A percentile compares a stretch with the other conserved stretches of the same genome.
Conservation (phyloP, 2,888 invertebrate genomes). For the Athetis lepigone region DNA sequence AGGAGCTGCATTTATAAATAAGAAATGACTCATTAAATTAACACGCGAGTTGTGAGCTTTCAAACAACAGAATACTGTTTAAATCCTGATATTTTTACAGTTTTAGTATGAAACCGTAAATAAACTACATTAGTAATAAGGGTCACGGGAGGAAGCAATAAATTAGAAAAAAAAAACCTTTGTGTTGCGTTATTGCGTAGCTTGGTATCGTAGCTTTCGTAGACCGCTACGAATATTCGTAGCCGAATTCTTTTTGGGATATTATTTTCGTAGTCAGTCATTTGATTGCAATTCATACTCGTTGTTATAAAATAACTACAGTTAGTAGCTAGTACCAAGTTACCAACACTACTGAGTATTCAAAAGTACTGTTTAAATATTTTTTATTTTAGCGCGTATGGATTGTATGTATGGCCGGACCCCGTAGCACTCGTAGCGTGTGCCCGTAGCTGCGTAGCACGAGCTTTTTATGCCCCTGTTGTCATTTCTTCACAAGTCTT, state of each 20-base stretch:
- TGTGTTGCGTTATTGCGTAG: neutral
- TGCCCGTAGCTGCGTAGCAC: neutral
- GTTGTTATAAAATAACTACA: no score
- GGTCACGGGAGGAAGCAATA: neutral
- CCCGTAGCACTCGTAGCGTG: constrained; percentile 36
- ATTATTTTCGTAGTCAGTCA: neutral
- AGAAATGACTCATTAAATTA: no score
- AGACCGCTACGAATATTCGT: constrained; percentile 34
- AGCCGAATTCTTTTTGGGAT: constrained; percentile 3
- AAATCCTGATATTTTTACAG: neutral
- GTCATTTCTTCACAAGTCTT: neutral
- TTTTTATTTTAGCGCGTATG: neutral
- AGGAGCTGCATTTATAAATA: constrained; percentile 5
- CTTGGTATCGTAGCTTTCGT: constrained; percentile 31
- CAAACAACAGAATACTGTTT: neutral
- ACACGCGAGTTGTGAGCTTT: neutral
- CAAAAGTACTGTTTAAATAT: neutral
- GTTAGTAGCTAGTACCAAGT: no score
- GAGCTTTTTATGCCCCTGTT: neutral
- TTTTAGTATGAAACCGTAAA: neutral
- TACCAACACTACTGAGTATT: neutral
- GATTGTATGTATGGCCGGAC: constrained; percentile 8
- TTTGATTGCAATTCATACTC: neutral
- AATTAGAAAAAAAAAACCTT: neutral
- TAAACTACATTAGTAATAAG: neutral